Conservation (phyloP, 2,797 vertebrate species). For the Pipistrellus kuhlii region DNA sequence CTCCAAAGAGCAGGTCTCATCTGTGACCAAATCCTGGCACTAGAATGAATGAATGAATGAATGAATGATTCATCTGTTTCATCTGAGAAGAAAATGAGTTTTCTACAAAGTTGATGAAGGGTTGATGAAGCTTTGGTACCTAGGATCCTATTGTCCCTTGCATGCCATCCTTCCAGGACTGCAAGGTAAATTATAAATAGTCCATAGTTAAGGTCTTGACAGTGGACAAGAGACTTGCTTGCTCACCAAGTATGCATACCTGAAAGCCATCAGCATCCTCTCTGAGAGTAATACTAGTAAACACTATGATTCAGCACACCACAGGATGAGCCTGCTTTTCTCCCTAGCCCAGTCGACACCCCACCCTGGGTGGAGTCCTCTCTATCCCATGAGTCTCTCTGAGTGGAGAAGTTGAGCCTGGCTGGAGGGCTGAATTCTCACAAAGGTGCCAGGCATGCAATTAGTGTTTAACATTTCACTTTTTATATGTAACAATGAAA, state of each 20-base stretch:
- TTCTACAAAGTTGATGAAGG: neutral
- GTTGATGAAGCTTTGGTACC: neutral
- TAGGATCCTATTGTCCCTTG: neutral
- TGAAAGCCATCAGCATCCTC: neutral
- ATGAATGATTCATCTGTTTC: neutral
- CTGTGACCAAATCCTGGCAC: neutral
- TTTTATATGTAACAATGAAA: slow-evolving; percentile 19
- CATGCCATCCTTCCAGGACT: neutral
- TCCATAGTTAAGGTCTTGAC: neutral
- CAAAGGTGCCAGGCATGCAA: neutral
- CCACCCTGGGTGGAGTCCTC: slow-evolving; percentile 2
- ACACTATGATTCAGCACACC: neutral
- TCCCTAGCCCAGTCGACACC: neutral
- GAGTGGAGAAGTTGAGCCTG: neutral
- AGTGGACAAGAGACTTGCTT: neutral
- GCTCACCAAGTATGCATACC: neutral
- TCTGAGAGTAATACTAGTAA: neutral
- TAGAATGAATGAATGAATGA: neutral
- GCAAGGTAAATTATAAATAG: neutral
- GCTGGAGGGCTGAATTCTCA: neutral
- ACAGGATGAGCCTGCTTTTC: slow-evolving; percentile 58
- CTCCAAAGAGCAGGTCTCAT: neutral
- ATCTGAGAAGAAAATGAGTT: neutral
- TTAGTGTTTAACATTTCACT: slow-evolving; percentile 28
- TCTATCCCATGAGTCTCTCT: neutral